phyloP scores from a whole-genome alignment of 2,797 vertebrate genomes.

The Erithacus rubecula region DNA sequence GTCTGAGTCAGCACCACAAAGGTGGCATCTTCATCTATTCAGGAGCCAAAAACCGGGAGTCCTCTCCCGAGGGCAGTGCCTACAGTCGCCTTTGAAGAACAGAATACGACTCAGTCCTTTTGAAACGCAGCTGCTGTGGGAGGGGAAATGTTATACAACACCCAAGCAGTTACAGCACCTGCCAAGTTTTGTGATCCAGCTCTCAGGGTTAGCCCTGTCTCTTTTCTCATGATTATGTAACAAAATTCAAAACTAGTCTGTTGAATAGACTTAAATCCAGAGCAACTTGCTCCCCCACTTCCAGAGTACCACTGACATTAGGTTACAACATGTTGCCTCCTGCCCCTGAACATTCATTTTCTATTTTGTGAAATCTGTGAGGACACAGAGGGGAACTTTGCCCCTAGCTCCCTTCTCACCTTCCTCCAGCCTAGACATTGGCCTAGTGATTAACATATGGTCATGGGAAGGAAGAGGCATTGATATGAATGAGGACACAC shows the following conservation, averaged over 20 bases:
- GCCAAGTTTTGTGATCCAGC: background rate
- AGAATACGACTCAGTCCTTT: background rate
- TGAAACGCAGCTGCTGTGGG: background rate
- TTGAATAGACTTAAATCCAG: background rate
- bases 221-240: conserved; percentile 7
- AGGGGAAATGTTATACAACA: background rate
- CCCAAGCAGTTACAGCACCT: background rate
- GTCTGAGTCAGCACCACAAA: background rate
- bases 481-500: conserved; percentile 30
- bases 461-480: conserved; percentile 32
- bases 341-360: background rate
- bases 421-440: background rate
- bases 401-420: background rate
- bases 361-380: background rate
- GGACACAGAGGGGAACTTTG: background rate
- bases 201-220: background rate
- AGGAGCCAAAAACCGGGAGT: background rate
- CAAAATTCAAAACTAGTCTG: background rate
- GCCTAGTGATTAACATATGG: background rate
- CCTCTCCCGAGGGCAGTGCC: conserved; percentile 1
- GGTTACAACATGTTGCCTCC: background rate
- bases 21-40: conserved; percentile 5
- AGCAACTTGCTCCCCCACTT: background rate
- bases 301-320: background rate
- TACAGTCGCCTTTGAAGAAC: conserved; percentile 48